These are phyloP conservation scores for Glyphotaelius pellucidus DNA, from an alignment of 2,888 invertebrate species.

Conservation along the genomic window DNA sequence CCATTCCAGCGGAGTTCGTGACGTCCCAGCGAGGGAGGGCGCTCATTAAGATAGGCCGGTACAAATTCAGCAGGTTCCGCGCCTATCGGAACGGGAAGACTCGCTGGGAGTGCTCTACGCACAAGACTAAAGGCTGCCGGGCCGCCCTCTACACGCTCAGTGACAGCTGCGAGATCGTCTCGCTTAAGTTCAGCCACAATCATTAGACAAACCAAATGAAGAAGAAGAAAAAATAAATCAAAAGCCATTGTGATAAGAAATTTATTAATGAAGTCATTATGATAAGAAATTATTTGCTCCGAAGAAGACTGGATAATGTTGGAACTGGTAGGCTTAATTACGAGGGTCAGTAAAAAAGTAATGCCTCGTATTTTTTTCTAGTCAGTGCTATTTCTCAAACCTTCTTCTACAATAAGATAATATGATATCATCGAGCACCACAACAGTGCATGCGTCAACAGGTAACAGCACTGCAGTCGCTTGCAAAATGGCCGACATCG, in stretches of 20 bases:
- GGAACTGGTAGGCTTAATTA: too few species aligned
- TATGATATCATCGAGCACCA: too few species aligned
- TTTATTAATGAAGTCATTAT: background rate
- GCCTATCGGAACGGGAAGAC: background rate
- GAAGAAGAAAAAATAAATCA: background rate
- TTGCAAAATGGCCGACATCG: too few species aligned
- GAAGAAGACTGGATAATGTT: too few species aligned
- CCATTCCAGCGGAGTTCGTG: constrained; percentile 24
- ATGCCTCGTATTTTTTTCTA: too few species aligned
- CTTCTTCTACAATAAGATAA: too few species aligned
- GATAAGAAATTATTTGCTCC: background rate
- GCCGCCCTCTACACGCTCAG: constrained; percentile 69
- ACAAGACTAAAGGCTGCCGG: constrained; percentile 67
- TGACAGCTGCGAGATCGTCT: background rate
- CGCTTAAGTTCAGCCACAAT: background rate
- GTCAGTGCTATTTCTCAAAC: too few species aligned
- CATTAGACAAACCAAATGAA: background rate
- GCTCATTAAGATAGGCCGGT: constrained; percentile 25
- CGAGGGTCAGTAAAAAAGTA: too few species aligned
- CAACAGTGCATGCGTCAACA: too few species aligned
- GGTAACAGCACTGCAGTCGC: too few species aligned
- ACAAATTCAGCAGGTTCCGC: constrained; percentile 30
- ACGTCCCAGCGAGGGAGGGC: constrained; percentile 47
- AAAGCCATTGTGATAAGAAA: background rate
- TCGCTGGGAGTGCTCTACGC: constrained; percentile 68